Base-by-base conservation (phyloP, 64 coral and sea anemone species). In the Cladopsammia gracilis region DNA sequence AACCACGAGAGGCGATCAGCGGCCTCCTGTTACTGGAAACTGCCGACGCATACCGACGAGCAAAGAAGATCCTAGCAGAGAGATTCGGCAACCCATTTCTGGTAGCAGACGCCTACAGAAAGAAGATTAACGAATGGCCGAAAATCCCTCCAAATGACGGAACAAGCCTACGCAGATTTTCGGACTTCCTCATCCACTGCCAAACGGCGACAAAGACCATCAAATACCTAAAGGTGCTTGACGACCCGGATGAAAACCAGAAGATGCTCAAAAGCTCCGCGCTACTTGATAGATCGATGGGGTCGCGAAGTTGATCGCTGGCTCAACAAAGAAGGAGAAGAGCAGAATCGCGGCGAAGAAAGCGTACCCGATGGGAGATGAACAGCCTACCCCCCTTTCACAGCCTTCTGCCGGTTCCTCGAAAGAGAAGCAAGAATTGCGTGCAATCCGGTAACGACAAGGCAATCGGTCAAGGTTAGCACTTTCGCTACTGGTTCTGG, bases 191-290 rank as follows among this genome's bases (percentile, higher is more conserved):
- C 0, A 56, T 62, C 42, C 70, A 88, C 52, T 64, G 57, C 51
- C n/a, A 64, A 42, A 59, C 77, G n/a, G 89, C 67, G 11, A 70
- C 51, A 59, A 71, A 45, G 0, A 54, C 52, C 48, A 82, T 89
- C 9, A n/a, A 62, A 43, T 94, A 82, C 20, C 64, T 94, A 14
- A 87, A 75, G 18, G 68, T 94, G 6, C 45, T 94, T 24, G 77
- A 94, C 25, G 92, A 94, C 43, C 92, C 86, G 14, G 77, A 94
- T 20, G 92, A 94, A 24, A 94, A 94, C 43, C 85, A 94, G 70
- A 88, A 75, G 25, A 94, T 94, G 20, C 16, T 83, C 58, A 16
- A 94, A 94, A 66, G 49, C 79, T 12, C 85, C 92, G 16, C 88
- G 64, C 42, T 83, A 47, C 62, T 53, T 94, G 20, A 26, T 94